Evolutionary conservation across 2,113 vertebrate species (phyloP).

Genomic region (Myxocyprinus asiaticus): DNA sequence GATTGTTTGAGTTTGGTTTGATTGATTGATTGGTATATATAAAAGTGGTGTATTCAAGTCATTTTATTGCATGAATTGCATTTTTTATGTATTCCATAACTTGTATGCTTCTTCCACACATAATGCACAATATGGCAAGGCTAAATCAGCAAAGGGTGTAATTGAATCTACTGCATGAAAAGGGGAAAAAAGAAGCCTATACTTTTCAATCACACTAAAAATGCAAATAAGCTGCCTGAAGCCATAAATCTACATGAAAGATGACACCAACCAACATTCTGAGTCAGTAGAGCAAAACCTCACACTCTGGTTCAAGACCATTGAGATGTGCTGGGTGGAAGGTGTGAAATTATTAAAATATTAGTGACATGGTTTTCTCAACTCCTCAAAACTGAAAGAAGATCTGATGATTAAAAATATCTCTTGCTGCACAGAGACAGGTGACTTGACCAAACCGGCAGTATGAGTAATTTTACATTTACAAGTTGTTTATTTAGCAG

Average conservation of each 20-base stretch:
- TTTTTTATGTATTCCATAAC: constrained; percentile 4
- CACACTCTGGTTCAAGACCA: not conserved
- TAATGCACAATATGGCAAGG: constrained; percentile 35
- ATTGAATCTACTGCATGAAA: constrained; percentile 29
- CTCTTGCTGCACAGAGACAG: no score
- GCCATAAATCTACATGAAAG: constrained; percentile 21
- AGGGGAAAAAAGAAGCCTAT: constrained; percentile 7
- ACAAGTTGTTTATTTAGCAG: no score
- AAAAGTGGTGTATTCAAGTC: no score
- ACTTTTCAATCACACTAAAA: constrained; percentile 26
- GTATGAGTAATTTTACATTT: no score
- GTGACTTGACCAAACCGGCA: no score
- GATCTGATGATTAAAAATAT: no score
- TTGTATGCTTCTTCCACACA: constrained; percentile 24
- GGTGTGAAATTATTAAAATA: constrained; percentile 29
- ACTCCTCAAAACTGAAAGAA: no score
- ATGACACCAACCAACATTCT: constrained; percentile 23
- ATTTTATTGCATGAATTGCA: no score
- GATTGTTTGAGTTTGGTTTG: no score
- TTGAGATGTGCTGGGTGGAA: not conserved
- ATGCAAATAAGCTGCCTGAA: constrained; percentile 22
- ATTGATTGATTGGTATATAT: no score
- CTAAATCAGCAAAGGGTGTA: constrained; percentile 28
- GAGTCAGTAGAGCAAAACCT: constrained; percentile 2
- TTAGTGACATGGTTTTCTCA: not conserved